Conservation (phyloP, 2,797 vertebrate species). For the Malurus splendens region DNA sequence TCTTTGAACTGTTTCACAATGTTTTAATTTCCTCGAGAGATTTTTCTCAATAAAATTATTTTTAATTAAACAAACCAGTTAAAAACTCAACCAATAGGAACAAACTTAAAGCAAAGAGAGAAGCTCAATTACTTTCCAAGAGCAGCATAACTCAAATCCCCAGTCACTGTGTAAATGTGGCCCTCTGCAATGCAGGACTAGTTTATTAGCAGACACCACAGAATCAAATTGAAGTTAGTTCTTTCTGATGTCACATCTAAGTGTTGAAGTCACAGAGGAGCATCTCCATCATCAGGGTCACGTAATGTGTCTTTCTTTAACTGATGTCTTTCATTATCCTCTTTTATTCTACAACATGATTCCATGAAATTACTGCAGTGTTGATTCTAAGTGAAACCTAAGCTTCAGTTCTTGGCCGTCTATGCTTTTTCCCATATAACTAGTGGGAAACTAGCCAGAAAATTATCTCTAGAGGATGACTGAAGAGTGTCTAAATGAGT, state of each 20-base stretch:
- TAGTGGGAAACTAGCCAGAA: background rate
- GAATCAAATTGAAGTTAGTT: background rate
- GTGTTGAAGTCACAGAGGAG: background rate
- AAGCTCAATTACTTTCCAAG: background rate
- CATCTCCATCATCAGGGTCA: background rate
- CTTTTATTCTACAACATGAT: background rate
- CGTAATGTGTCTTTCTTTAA: background rate
- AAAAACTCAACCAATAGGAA: background rate
- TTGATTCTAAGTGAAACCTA: background rate
- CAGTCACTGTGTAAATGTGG: background rate
- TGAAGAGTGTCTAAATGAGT: background rate
- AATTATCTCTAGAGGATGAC: background rate
- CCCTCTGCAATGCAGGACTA: background rate
- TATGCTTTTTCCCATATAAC: background rate
- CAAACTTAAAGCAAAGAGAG: background rate
- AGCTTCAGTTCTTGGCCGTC: background rate
- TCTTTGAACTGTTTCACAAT: slow-evolving; percentile 24
- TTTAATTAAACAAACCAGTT: slow-evolving; percentile 24
- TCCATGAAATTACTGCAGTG: background rate
- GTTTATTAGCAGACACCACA: background rate
- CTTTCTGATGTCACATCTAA: background rate
- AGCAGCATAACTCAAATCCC: background rate
- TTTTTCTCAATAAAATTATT: slow-evolving; percentile 35
- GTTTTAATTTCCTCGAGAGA: slow-evolving; percentile 14
- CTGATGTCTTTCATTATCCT: background rate